A percentile compares a stretch with the other conserved stretches of the same genome.
Evolutionary conservation across 1,140 invertebrate genomes (phyloP).

Genomic region (Aphelinus certus): DNA sequence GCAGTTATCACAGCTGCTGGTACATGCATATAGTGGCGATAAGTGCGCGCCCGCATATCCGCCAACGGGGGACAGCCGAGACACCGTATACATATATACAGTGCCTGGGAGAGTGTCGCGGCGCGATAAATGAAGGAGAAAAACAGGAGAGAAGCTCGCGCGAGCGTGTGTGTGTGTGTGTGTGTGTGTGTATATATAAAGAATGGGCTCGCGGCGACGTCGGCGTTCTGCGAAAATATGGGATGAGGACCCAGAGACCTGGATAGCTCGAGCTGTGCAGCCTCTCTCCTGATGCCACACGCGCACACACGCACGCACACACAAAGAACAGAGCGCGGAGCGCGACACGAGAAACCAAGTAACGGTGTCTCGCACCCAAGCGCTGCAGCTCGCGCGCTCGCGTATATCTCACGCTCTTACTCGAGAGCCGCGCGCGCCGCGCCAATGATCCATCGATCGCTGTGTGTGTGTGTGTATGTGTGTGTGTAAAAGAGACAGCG

Average conservation of each 20-base stretch:
- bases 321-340: not conserved
- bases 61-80: no score
- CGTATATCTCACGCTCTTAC: conserved; percentile 25
- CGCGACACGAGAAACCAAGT: not conserved
- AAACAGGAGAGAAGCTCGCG: not conserved
- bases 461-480: not conserved
- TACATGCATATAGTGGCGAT: no score
- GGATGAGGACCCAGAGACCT: conserved; percentile 39
- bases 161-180: not conserved
- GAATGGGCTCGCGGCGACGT: not conserved
- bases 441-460: no score
- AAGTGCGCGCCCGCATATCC: no score
- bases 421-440: not conserved
- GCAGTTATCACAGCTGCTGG: no score
- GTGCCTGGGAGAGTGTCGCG: no score
- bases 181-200: no score
- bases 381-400: not conserved
- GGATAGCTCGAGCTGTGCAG: conserved; percentile 8
- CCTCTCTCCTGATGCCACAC: not conserved
- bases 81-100: no score
- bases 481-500: not conserved
- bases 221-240: conserved; percentile 12
- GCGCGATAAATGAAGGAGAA: not conserved
- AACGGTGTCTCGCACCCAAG: conserved; percentile 3
- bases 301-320: not conserved